Evolutionary conservation across 2,797 vertebrate species (phyloP).

Genomic region (Rhinogobio ventralis): DNA sequence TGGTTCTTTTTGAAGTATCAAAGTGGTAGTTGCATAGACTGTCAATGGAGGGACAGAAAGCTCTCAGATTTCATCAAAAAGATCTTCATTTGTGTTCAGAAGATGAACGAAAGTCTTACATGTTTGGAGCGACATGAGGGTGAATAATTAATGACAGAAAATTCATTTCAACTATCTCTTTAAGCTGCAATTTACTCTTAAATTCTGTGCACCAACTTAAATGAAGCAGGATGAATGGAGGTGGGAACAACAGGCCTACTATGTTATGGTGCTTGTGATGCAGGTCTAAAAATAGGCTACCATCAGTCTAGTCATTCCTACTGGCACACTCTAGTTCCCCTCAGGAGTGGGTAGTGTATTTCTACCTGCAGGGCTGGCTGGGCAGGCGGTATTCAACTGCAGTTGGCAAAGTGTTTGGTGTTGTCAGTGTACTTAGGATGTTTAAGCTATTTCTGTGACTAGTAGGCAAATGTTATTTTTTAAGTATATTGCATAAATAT

Average conservation of each 20-base stretch:
- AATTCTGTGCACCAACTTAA: constrained; percentile 12
- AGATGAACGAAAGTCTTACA: too few relatives aligned
- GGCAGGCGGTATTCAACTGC: not conserved
- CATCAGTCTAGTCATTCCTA: constrained; percentile 31
- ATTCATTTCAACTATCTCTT: not conserved
- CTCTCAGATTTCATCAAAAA: too few relatives aligned
- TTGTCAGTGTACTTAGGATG: not conserved
- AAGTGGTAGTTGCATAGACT: too few relatives aligned
- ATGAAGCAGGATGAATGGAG: not conserved
- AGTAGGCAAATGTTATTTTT: not conserved
- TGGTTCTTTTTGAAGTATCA: too few relatives aligned
- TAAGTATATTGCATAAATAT: not conserved
- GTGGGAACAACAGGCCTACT: constrained; percentile 8
- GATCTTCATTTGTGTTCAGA: too few relatives aligned
- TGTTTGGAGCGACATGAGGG: not conserved
- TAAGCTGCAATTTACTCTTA: not conserved
- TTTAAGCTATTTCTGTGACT: not conserved
- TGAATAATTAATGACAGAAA: too few relatives aligned
- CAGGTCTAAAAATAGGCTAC: constrained; percentile 39
- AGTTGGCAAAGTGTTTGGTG: not conserved
- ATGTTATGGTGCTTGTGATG: constrained; percentile 28
- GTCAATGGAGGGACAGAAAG: too few relatives aligned
- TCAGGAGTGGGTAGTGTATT: constrained; percentile 13
- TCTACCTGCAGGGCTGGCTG: constrained; percentile 33
- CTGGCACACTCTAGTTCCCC: constrained; percentile 8